These are phyloP conservation scores for Drosophila kepulauana DNA, from an alignment of 1,140 invertebrate species.

Conservation along the genomic window DNA sequence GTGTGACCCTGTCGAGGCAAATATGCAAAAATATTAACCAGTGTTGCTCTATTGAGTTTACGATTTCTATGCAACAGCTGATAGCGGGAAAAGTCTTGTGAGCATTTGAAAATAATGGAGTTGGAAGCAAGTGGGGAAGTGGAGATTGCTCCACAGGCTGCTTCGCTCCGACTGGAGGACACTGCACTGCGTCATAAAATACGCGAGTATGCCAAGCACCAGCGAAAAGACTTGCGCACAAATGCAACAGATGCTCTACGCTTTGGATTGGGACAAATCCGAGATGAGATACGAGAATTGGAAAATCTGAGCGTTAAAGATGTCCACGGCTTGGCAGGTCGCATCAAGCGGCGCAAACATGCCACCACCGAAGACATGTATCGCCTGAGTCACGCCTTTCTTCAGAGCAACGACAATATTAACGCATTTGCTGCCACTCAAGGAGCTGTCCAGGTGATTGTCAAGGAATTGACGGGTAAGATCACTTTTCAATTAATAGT, in stretches of 20 bases:
- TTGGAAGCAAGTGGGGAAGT: neutral
- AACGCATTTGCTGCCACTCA: slow-evolving; percentile 59
- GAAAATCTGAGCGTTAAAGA: slow-evolving; percentile 70
- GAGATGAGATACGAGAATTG: slow-evolving; percentile 59
- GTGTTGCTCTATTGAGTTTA: too few relatives aligned
- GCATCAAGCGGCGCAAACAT: slow-evolving; percentile 80
- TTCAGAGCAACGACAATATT: slow-evolving; percentile 71
- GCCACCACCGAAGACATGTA: slow-evolving; percentile 73
- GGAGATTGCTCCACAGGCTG: neutral
- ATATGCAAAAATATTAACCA: too few relatives aligned
- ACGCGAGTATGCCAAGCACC: slow-evolving; percentile 56
- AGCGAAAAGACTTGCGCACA: slow-evolving; percentile 56
- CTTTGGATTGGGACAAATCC: slow-evolving; percentile 74
- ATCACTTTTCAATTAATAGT: neutral
- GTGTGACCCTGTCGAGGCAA: too few relatives aligned
- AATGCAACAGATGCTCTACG: slow-evolving; percentile 66
- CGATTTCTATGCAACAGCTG: slow-evolving; percentile 27
- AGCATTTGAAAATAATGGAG: slow-evolving; percentile 21
- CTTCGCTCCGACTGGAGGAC: neutral
- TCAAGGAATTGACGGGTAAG: slow-evolving; percentile 77
- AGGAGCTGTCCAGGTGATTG: slow-evolving; percentile 71
- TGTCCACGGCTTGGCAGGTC: slow-evolving; percentile 59
- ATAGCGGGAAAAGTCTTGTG: slow-evolving; percentile 1
- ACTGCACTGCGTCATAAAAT: slow-evolving; percentile 58
- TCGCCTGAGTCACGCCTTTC: slow-evolving; percentile 71